Evolutionary conservation across 2,797 vertebrate species (phyloP), one percentile per base, ranked within the genome.

Genomic region (Galaxias olidus): DNA sequence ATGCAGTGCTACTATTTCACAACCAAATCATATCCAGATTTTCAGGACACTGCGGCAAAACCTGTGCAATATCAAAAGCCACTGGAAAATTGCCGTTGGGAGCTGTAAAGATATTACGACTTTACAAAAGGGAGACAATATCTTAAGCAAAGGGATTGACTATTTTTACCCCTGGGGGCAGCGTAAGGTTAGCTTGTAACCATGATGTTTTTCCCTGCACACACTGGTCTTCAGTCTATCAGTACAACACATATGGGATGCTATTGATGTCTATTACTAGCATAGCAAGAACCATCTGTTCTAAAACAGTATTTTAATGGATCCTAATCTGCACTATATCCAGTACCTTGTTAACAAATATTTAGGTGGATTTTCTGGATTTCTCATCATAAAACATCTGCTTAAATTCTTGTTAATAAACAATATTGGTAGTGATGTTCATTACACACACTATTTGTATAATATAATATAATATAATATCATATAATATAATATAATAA

Each of bases 161-260:
- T 43, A 64, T 62, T 66, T 68, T 63, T 9, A 51, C 51, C 71
- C 62, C 48, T 50, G 71, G 11, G 14, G 14, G 76, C 74, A 41
- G 65, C 72, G 61, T 18, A 63, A 0, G 0, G 4, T 48, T 58
- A 68, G 30, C 61, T 48, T 63, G 63, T 40, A 62, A 10, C 54
- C 67, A 41, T 48, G 63, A 71, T 75, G 65, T 64, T 68, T 40
- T 61, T 54, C 41, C 14, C 63, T 47, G 54, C 20, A 59, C 55
- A 69, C 67, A 74, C 51, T 63, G 67, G 43, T 45, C 43, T 65
- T 30, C 30, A 14, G 41, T 58, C 55, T 43, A 13, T 58, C 42
- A 42, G 74, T 72, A 73, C 65, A 61, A 43, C 30, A 59, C 64
- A 62, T 40, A 41, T 46, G 17, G 54, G 56, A 30, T 47, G 54